A percentile compares a stretch with the other conserved stretches of the same genome.
Evolutionary conservation across 2,797 vertebrate genomes (phyloP).

Genomic region (Botia kubotai): DNA sequence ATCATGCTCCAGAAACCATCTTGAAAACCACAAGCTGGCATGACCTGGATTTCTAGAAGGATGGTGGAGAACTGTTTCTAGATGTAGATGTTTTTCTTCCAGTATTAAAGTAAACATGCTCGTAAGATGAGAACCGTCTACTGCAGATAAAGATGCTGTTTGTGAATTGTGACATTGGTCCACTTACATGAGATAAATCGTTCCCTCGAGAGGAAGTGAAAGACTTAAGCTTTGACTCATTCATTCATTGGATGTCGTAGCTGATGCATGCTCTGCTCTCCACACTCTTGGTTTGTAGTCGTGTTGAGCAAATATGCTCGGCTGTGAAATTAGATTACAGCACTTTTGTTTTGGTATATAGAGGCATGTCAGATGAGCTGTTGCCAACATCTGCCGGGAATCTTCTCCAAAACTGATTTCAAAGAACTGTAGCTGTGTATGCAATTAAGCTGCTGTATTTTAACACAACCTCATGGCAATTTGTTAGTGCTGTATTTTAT

Average conservation of each 20-base stretch:
- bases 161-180: slow-evolving; percentile 53
- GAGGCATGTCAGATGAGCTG: neutral
- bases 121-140: too few relatives aligned
- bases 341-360: slow-evolving; percentile 40
- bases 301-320: slow-evolving; percentile 78
- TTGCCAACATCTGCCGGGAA: slow-evolving; percentile 16
- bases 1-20: too few relatives aligned
- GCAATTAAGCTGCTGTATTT: too few relatives aligned
- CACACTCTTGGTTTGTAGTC: slow-evolving; percentile 80
- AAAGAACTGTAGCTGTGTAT: neutral
- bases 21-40: too few relatives aligned
- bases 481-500: too few relatives aligned
- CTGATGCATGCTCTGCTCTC: slow-evolving; percentile 69
- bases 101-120: too few relatives aligned
- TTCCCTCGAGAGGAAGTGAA: slow-evolving; percentile 68
- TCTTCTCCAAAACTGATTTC: slow-evolving; percentile 13
- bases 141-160: neutral
- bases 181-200: slow-evolving; percentile 67
- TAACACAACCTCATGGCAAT: too few relatives aligned
- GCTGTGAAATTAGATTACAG: slow-evolving; percentile 80
- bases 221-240: slow-evolving; percentile 70
- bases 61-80: too few relatives aligned
- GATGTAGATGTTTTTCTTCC: too few relatives aligned
- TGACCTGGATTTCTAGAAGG: too few relatives aligned
- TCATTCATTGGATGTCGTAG: slow-evolving; percentile 74